Base-by-base conservation (phyloP, 2,888 invertebrate genomes). In the Stictocephala bisonia region DNA sequence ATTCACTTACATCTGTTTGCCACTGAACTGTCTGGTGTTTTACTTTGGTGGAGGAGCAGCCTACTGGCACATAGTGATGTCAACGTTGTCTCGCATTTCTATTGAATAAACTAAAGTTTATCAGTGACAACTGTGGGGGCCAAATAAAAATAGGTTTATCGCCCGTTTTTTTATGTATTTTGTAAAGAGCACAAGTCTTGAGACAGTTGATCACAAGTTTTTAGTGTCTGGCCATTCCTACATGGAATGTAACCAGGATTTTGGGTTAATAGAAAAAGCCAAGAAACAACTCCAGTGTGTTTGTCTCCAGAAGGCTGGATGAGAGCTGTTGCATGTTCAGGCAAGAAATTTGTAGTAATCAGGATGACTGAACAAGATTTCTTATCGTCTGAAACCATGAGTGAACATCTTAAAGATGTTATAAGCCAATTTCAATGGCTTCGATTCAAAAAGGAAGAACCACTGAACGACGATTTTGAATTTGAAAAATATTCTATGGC, bases 91-190 rank as follows among this genome's bases (percentile, higher is more conserved):
- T n/a, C n/a, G n/a, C n/a, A n/a, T n/a, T n/a, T n/a, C n/a, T n/a
- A n/a, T n/a, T n/a, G n/a, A n/a, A n/a, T n/a, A n/a, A n/a, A n/a
- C n/a, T n/a, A n/a, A n/a, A n/a, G n/a, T n/a, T n/a, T n/a, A n/a
- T 76, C 31, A 50, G 75, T 35, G 76, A 77, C 35, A 78, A 77
- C 74, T 78, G 77, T 44, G 70, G 76, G 15, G 80, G 80, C 0
- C 79, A 79, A 69, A 80, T 40, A 72, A 79, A 40, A 81, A 81
- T 35, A 80, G 81, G 71, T 77, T 80, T 81, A 77, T 82, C 1
- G 18, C 81, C 7, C 75, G 82, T 18, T 81, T 81, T 4, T 81
- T 82, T 75, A 79, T 83, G 22, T 76, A 70, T 41, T 41, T 76
- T 13, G 71, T 75, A 56, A 66, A 27, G 31, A 64, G 60, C 35